phyloP scores from a whole-genome alignment of 1,140 invertebrate genomes.

The Philopotamus ludificatus region DNA sequence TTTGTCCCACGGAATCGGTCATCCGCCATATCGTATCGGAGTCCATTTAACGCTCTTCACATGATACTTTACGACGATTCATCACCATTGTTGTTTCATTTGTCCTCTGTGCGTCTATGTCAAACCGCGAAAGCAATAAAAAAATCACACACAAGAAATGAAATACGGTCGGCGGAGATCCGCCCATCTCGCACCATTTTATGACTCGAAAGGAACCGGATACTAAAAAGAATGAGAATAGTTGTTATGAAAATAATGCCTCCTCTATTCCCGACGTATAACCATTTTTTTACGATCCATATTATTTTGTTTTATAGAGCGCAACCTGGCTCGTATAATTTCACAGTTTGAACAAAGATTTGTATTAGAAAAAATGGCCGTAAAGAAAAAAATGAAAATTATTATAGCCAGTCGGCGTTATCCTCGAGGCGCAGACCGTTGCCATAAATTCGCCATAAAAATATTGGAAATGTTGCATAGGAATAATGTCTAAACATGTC shows the following conservation, averaged over 20 bases:
- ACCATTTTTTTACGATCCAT: constrained; percentile 35
- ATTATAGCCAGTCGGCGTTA: not conserved
- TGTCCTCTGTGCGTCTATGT: constrained; percentile 6
- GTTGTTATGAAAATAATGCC: constrained; percentile 39
- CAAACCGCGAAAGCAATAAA: constrained; percentile 38
- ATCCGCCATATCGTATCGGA: not conserved
- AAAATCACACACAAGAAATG: constrained; percentile 32
- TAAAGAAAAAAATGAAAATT: constrained; percentile 34
- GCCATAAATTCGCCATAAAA: constrained; percentile 37
- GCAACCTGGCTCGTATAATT: constrained; percentile 32
- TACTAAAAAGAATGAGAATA: constrained; percentile 37
- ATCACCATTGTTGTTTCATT: constrained; percentile 22
- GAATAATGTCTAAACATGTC: constrained; percentile 22
- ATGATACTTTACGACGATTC: constrained; percentile 15
- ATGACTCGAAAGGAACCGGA: constrained; percentile 39
- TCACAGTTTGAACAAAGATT: constrained; percentile 38
- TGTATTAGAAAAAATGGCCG: constrained; percentile 34
- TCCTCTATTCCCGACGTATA: constrained; percentile 26
- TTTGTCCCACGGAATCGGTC: not conserved
- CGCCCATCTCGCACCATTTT: constrained; percentile 36
- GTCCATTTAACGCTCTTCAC: not conserved
- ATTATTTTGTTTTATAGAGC: constrained; percentile 38
- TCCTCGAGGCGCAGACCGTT: constrained; percentile 9
- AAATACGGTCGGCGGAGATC: constrained; percentile 33
- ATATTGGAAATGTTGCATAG: constrained; percentile 35